These are phyloP conservation scores for Vidua chalybeata DNA, from an alignment of 2,113 vertebrate genomes.

Conservation along the genomic window DNA sequence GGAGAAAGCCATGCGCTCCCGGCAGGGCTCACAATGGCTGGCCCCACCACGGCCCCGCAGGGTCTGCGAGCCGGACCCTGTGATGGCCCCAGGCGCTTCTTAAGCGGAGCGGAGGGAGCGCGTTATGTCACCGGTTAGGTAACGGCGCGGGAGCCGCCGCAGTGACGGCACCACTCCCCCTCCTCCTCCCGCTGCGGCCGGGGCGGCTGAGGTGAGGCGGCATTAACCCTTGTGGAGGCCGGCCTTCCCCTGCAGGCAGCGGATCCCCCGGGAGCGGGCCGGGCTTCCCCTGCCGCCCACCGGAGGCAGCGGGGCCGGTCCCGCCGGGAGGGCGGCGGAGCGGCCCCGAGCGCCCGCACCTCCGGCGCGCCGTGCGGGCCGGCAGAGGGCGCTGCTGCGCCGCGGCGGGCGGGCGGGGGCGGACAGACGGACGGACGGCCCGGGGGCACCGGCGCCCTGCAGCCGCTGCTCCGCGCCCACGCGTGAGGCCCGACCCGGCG, in stretches of 20 bases:
- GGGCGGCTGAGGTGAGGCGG: neutral
- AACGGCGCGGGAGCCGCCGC: neutral
- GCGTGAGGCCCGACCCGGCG: neutral
- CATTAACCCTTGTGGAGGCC: neutral
- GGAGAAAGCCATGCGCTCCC: neutral
- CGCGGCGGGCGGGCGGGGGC: neutral
- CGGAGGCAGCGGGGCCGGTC: neutral
- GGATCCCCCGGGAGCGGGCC: neutral
- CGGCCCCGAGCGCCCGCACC: too few species aligned
- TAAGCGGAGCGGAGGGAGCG: neutral
- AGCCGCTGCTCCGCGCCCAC: neutral
- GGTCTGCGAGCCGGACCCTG: neutral
- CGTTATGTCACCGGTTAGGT: constrained; percentile 43
- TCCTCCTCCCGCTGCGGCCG: neutral
- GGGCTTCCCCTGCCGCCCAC: neutral
- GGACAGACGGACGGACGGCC: neutral
- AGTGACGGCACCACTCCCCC: neutral
- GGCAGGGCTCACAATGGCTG: neutral
- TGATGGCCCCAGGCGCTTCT: neutral
- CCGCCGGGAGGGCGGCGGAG: neutral
- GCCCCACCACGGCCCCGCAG: neutral
- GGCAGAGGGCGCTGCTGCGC: too few species aligned
- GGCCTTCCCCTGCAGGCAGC: neutral
- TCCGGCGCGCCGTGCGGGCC: too few species aligned
- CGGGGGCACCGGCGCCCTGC: neutral